These are phyloP conservation scores for Gavia stellata DNA, from an alignment of 2,113 vertebrate genomes.

Conservation along the genomic window DNA sequence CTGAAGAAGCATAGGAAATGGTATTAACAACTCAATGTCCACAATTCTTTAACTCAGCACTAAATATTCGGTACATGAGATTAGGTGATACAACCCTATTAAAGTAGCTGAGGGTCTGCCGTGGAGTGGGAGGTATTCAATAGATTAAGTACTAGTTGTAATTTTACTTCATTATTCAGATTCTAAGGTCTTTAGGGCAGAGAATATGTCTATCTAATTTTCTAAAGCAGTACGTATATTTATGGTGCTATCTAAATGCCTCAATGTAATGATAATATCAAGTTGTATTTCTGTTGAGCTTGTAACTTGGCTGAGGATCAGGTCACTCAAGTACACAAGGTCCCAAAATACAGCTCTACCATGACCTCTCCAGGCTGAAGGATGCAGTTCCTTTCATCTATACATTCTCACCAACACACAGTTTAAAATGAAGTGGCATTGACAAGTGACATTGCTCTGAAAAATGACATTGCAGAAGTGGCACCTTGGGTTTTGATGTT, in stretches of 20 bases:
- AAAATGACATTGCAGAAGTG: background rate
- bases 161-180: background rate
- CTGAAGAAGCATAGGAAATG: background rate
- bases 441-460: background rate
- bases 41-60: background rate
- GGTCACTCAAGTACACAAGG: background rate
- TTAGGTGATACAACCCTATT: background rate
- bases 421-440: background rate
- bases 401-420: background rate
- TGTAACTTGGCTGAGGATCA: background rate
- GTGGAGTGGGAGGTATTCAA: background rate
- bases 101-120: background rate
- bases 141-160: background rate
- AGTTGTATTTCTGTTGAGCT: background rate
- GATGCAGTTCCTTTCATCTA: background rate
- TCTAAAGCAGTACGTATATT: background rate
- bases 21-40: background rate
- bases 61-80: background rate
- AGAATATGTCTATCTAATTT: background rate
- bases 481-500: background rate
- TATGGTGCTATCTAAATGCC: background rate
- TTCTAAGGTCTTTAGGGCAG: background rate
- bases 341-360: conserved; percentile 27
- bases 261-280: background rate
- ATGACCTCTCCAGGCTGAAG: conserved; percentile 48